Base-by-base conservation (phyloP, 2,888 invertebrate species). In the Pyrgus malvae region DNA sequence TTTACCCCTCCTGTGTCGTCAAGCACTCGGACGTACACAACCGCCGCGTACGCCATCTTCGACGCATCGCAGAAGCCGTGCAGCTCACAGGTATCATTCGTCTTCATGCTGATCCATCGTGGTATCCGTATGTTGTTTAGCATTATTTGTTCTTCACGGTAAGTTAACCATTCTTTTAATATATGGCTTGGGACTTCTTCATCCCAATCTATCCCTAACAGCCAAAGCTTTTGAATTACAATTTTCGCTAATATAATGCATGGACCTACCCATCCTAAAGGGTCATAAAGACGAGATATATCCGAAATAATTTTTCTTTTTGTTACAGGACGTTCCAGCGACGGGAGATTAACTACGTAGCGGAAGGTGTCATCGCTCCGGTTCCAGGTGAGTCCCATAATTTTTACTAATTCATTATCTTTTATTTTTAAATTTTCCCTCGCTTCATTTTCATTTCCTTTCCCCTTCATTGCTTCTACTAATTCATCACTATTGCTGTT, bases 251-350 rank as follows among this genome's bases (percentile, higher is more conserved):
- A 25, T 5, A 58, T 40, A 45, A 58, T 33, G 42, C 58, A 40
- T n/a, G 55, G 58, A 16, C 62, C 60, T 37, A 64, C 44, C 63
- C 62, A 66, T 1, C 66, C 66, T 2, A 67, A 12, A 0, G 58
- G 58, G 25, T 56, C 55, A 37, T 41, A 53, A 11, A 42, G 16
- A 14, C 53, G 33, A 12, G 40, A 49, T 49, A 46, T 54, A 3
- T 49, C 46, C 5, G 54, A 44, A 27, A 53, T 57, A 8, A 45
- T 45, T 31, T 7, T 45, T 45, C 45, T 45, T 40, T 54, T 54
- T 40, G 54, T 48, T 40, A 46, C 46, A 41, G 41, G 40, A 11
- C n/a, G 11, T 8, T 3, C 11, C 8, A 17, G 16, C 0, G 41
- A 16, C 1, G 62, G 58, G 3, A 66, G 42, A 0, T 40, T 40